Evolutionary conservation across 2,888 invertebrate genomes (phyloP).

Genomic region (Steromphala cineraria): DNA sequence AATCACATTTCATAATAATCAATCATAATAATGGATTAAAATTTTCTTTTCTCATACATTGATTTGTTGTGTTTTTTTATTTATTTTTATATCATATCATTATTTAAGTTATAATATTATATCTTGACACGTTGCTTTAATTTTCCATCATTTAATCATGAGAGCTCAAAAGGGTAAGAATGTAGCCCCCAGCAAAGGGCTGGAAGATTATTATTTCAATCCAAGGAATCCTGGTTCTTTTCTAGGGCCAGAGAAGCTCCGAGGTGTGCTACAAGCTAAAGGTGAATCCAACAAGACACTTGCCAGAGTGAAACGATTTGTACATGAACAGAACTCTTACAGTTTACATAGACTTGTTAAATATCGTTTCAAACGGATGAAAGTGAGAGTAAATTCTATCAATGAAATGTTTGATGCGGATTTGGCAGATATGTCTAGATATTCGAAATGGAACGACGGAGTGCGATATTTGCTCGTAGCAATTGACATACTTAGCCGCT

Average conservation of each 20-base stretch:
- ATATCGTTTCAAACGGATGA: not conserved
- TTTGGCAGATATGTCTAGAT: not conserved
- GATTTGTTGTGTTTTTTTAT: too few species aligned
- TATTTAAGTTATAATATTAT: too few species aligned
- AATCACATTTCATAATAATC: not conserved
- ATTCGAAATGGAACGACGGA: not conserved
- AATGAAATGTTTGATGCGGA: conserved; percentile 7
- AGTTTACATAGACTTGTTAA: not conserved
- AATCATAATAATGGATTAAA: not conserved
- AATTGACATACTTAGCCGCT: not conserved
- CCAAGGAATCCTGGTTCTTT: not conserved
- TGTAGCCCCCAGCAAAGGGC: too few species aligned
- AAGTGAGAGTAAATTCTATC: not conserved
- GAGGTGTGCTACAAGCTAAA: not conserved
- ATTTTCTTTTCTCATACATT: too few species aligned
- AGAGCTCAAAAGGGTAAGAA: too few species aligned
- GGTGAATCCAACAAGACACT: too few species aligned
- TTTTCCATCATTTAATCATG: too few species aligned
- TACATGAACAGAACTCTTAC: not conserved
- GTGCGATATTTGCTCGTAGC: not conserved
- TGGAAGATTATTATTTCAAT: not conserved
- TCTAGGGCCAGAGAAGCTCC: not conserved
- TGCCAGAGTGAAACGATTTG: not conserved
- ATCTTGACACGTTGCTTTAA: too few species aligned
- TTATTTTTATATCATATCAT: too few species aligned